phyloP scores from a whole-genome alignment of 2,888 invertebrate genomes.

The Andricus curvator region DNA sequence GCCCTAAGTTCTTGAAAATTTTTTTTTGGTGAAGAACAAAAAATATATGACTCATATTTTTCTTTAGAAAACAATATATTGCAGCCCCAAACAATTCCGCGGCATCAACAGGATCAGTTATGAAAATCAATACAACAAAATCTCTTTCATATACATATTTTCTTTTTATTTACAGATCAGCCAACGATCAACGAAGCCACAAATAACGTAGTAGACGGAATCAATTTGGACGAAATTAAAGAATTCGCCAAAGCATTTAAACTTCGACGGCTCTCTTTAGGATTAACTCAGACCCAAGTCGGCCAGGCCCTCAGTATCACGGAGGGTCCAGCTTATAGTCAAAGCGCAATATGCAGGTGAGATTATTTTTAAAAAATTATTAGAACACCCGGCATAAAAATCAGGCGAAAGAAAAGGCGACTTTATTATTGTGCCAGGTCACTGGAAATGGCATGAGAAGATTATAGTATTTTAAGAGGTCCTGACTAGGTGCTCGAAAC shows the following conservation, averaged over 20 bases:
- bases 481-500: neutral
- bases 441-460: slow-evolving; percentile 71
- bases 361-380: slow-evolving; percentile 51
- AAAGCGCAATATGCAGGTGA: slow-evolving; percentile 99
- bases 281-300: slow-evolving; percentile 97
- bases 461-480: neutral
- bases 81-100: too few species aligned
- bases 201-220: slow-evolving; percentile 96
- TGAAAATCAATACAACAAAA: neutral
- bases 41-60: too few species aligned
- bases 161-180: slow-evolving; percentile 84
- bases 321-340: slow-evolving; percentile 98
- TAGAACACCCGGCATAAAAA: neutral
- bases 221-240: slow-evolving; percentile 98
- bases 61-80: too few species aligned
- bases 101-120: too few species aligned
- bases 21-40: too few species aligned
- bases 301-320: slow-evolving; percentile 98
- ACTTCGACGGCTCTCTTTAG: slow-evolving; percentile 93
- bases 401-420: slow-evolving; percentile 56
- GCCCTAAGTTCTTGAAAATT: too few species aligned
- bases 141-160: neutral
- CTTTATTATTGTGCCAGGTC: slow-evolving; percentile 71
- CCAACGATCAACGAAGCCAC: slow-evolving; percentile 96
- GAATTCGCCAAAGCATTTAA: slow-evolving; percentile 99